phyloP scores from a whole-genome alignment of 2,113 vertebrate genomes.

The Oreocharis arfaki region DNA sequence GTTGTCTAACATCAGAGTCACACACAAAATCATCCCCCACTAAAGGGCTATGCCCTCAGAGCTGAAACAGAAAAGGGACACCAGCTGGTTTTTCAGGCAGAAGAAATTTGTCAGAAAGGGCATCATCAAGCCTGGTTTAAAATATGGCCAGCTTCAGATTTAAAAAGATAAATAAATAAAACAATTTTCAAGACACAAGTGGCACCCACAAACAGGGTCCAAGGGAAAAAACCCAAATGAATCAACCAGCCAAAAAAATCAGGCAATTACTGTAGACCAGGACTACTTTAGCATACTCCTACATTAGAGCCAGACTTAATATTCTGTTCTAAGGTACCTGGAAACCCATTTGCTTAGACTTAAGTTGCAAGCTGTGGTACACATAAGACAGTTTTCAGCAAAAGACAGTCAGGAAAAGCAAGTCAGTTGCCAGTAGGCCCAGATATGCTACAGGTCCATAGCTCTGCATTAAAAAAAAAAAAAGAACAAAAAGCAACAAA shows the following conservation, averaged over 20 bases:
- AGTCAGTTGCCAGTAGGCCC: background rate
- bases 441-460: background rate
- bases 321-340: background rate
- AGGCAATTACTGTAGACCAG: background rate
- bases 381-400: background rate
- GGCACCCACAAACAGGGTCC: background rate
- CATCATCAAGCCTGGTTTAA: background rate
- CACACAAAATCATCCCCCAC: background rate
- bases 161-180: background rate
- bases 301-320: background rate
- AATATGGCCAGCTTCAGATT: background rate
- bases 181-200: background rate
- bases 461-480: background rate
- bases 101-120: background rate
- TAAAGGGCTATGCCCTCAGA: background rate
- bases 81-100: background rate
- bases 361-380: background rate
- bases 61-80: background rate
- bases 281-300: background rate
- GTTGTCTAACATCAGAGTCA: background rate
- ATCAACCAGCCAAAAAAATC: background rate
- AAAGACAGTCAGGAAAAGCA: background rate
- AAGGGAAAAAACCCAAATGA: background rate
- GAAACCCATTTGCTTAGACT: background rate
- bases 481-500: background rate